phyloP scores from a whole-genome alignment of 2,113 vertebrate species.

The Muntiacus muntjak region DNA sequence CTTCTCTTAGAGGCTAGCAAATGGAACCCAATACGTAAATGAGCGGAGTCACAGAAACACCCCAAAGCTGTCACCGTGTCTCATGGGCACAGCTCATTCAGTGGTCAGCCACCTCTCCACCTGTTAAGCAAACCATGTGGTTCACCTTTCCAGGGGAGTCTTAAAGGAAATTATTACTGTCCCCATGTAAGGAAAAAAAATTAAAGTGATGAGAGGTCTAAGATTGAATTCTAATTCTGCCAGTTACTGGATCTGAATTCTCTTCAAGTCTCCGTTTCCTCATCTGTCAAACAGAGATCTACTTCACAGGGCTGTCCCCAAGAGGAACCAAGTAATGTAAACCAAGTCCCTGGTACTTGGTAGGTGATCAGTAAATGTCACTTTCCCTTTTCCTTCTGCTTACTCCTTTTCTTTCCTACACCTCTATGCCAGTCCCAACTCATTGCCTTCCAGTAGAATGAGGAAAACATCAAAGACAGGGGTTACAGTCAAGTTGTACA shows the following conservation, averaged over 20 bases:
- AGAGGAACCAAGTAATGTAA: background rate
- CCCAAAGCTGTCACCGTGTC: background rate
- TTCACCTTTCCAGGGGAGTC: background rate
- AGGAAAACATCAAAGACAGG: background rate
- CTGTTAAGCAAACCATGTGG: too few relatives aligned
- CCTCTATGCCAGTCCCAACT: background rate
- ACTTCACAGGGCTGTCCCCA: background rate
- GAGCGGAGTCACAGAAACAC: background rate
- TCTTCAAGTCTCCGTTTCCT: background rate
- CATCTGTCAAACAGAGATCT: background rate
- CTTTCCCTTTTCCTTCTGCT: background rate
- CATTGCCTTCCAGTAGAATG: background rate
- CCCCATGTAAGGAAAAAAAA: background rate
- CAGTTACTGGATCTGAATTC: background rate
- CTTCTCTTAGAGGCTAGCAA: background rate
- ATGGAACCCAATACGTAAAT: background rate
- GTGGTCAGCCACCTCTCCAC: background rate
- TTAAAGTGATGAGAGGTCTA: background rate
- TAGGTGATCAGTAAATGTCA: background rate
- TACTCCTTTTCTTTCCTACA: background rate
- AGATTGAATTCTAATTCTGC: background rate
- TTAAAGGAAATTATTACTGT: background rate
- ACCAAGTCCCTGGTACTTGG: background rate
- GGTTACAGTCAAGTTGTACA: background rate
- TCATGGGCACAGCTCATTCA: background rate